Conservation (phyloP, 2,888 invertebrate species). For the Glaucopsyche alexis region DNA sequence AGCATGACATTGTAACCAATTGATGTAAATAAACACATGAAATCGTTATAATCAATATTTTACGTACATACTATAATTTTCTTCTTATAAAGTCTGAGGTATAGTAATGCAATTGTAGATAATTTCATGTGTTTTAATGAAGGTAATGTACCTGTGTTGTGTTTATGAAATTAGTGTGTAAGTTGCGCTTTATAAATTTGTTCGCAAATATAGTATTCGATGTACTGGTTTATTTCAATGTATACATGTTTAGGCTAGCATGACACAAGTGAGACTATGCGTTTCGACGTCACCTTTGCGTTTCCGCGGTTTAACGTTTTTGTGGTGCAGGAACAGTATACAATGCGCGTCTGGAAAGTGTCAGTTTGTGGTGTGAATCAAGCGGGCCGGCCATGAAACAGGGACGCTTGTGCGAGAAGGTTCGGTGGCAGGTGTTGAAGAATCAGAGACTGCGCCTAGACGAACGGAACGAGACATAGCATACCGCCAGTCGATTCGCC, state of each 20-base stretch:
- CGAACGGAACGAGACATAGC: conserved; percentile 75
- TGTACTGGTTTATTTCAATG: conserved; percentile 39
- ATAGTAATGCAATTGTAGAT: no score
- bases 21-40: conserved; percentile 39
- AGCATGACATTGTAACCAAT: conserved; percentile 39
- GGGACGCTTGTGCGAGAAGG: conserved; percentile 62
- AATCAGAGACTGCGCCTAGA: conserved; percentile 75
- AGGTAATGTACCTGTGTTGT: conserved; percentile 38
- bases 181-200: conserved; percentile 35
- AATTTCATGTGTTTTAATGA: conserved; percentile 38
- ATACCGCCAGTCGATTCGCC: conserved; percentile 58
- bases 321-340: conserved; percentile 26
- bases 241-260: conserved; percentile 38
- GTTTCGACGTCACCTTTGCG: conserved; percentile 42
- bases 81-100: no score
- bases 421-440: conserved; percentile 75
- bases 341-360: conserved; percentile 64
- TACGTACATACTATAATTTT: no score
- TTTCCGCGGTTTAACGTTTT: neutral
- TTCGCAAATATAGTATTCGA: conserved; percentile 42
- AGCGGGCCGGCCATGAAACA: conserved; percentile 78
- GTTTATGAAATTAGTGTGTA: conserved; percentile 35
- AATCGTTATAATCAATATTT: conserved; percentile 24
- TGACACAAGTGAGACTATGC: conserved; percentile 65
- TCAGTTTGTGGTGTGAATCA: conserved; percentile 68